These are phyloP conservation scores for Choreutis nemorana DNA, from an alignment of 2,888 invertebrate genomes.

Conservation along the genomic window DNA sequence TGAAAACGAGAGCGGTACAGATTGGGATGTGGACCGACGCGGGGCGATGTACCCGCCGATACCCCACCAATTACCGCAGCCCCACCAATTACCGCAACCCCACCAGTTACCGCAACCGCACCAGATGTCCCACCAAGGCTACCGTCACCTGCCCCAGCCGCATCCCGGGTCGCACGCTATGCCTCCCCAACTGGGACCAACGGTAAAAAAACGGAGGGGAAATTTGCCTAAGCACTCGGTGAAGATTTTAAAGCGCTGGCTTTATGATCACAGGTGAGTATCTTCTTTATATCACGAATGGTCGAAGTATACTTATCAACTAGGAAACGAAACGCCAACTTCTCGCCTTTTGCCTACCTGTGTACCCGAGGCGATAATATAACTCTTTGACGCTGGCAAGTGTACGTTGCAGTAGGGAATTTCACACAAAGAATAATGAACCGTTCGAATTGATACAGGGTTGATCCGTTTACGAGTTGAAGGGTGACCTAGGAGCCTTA, in stretches of 20 bases:
- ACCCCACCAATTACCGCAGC: conserved; percentile 41
- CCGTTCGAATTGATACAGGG: too few relatives aligned
- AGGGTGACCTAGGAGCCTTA: too few relatives aligned
- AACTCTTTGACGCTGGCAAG: too few relatives aligned
- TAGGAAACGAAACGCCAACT: too few relatives aligned
- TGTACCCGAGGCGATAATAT: too few relatives aligned
- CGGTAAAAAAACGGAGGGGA: conserved; percentile 83
- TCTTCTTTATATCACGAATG: too few relatives aligned
- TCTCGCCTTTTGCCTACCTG: too few relatives aligned
- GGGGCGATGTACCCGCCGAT: conserved; percentile 22
- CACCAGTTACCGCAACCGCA: conserved; percentile 9
- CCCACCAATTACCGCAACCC: conserved; percentile 10
- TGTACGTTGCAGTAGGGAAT: too few relatives aligned
- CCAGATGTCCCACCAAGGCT: background rate
- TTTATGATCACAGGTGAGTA: conserved; percentile 92
- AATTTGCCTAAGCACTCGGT: conserved; percentile 94
- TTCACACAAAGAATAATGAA: too few relatives aligned
- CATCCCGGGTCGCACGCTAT: conserved; percentile 10
- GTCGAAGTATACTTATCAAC: too few relatives aligned
- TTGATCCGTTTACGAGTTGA: too few relatives aligned
- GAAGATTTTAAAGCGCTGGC: conserved; percentile 89
- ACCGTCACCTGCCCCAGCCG: background rate
- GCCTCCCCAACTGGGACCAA: conserved; percentile 24
- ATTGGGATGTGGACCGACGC: conserved; percentile 47
- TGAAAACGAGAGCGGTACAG: conserved; percentile 69